Percentiles rank a stretch among this genome's conserved stretches.
phyloP scores from a whole-genome alignment of 2,888 invertebrate genomes.

The Apamea monoglypha region DNA sequence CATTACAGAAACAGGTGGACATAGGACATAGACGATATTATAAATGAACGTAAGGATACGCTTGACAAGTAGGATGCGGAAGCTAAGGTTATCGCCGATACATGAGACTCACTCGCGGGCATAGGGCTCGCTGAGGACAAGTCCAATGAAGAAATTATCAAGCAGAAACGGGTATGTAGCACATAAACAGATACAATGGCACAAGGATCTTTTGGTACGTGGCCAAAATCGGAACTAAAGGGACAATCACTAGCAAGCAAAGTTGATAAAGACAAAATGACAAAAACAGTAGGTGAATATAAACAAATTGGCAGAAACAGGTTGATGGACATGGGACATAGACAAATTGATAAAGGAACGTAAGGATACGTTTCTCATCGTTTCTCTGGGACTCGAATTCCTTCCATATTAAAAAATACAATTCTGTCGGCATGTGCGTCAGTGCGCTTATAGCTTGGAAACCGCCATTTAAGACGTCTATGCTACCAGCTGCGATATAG shows the following conservation, averaged over 20 bases:
- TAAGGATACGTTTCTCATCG: too few relatives aligned
- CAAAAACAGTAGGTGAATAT: too few relatives aligned
- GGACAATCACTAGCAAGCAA: too few relatives aligned
- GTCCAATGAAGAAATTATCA: conserved; percentile 71
- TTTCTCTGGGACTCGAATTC: background rate
- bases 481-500: background rate
- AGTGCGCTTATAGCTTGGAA: background rate
- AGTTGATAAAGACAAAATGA: too few relatives aligned
- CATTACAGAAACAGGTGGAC: background rate
- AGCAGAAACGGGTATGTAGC: conserved; percentile 71
- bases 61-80: conserved; percentile 68
- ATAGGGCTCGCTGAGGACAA: conserved; percentile 74
- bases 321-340: too few relatives aligned
- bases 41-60: conserved; percentile 71
- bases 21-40: conserved; percentile 2
- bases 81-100: conserved; percentile 69
- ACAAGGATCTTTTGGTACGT: background rate
- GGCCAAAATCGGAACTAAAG: background rate
- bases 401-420: background rate
- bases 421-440: background rate
- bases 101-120: conserved; percentile 81
- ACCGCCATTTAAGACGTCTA: background rate
- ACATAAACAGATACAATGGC: background rate
- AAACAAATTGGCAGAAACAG: too few relatives aligned
- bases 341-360: too few relatives aligned